Evolutionary conservation across 2,797 vertebrate species (phyloP).

Genomic region (Channa striata): DNA sequence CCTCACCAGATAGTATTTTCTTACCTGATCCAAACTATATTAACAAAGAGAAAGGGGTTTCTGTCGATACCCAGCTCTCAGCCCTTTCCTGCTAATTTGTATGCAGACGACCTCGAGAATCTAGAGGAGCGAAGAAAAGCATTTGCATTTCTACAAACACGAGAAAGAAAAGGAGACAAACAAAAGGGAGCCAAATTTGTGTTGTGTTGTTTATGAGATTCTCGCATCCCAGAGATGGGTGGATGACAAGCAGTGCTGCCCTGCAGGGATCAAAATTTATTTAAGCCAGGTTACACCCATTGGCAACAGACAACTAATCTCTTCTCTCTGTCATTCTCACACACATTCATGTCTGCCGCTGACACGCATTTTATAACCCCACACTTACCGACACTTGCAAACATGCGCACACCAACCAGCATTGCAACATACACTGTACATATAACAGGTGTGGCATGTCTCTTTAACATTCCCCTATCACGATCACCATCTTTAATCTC

Average conservation of each 20-base stretch:
- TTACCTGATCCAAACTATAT: not conserved
- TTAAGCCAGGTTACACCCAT: constrained; percentile 73
- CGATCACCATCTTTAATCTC: constrained; percentile 70
- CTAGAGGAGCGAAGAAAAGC: not conserved
- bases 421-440: constrained; percentile 40
- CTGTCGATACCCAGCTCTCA: constrained; percentile 14
- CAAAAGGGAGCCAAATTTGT: constrained; percentile 20
- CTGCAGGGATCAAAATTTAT: constrained; percentile 79
- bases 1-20: constrained; percentile 8
- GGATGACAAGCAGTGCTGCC: constrained; percentile 55
- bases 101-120: constrained; percentile 9
- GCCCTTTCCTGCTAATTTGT: constrained; percentile 15
- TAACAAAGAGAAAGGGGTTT: constrained; percentile 6
- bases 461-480: constrained; percentile 59
- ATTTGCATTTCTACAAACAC: constrained; percentile 30
- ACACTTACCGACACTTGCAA: constrained; percentile 39
- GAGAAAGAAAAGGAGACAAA: not conserved
- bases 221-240: constrained; percentile 48
- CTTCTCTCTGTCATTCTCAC: constrained; percentile 53
- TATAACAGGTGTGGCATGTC: constrained; percentile 57
- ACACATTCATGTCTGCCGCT: constrained; percentile 34
- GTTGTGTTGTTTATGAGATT: constrained; percentile 42
- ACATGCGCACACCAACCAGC: constrained; percentile 22
- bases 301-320: constrained; percentile 50
- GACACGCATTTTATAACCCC: constrained; percentile 35